A percentile compares a stretch with the other conserved stretches of the same genome.
phyloP scores from a whole-genome alignment of 2,797 vertebrate genomes.

The Dermochelys coriacea region DNA sequence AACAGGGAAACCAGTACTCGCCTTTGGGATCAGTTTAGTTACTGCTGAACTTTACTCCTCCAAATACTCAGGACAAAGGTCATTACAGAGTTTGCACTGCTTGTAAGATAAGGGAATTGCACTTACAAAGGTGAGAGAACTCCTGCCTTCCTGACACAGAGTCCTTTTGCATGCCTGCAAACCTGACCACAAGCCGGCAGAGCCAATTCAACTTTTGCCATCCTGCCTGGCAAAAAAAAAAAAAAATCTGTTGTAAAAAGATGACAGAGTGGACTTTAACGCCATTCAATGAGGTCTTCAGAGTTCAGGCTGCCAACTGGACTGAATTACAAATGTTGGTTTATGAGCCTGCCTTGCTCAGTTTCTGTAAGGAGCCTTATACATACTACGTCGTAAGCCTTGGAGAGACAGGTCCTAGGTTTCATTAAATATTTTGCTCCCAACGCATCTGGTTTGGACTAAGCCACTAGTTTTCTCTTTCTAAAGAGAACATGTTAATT shows the following conservation, averaged over 20 bases:
- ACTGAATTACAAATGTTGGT: background rate
- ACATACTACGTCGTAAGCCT: background rate
- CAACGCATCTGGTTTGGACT: background rate
- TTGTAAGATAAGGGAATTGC: background rate
- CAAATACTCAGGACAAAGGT: slow-evolving; percentile 70
- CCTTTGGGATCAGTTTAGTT: slow-evolving; percentile 11
- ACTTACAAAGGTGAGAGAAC: background rate
- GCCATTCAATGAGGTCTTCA: background rate
- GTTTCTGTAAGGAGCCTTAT: background rate
- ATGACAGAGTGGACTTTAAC: accelerated
- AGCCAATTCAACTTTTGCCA: background rate
- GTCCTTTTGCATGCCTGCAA: background rate
- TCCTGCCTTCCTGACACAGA: accelerated
- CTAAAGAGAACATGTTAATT: accelerated
- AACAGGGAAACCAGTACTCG: background rate
- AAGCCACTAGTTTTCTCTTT: background rate
- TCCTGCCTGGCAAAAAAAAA: background rate
- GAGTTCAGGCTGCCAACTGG: background rate
- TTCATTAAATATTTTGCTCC: background rate
- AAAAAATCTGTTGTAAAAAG: background rate
- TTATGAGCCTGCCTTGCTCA: background rate
- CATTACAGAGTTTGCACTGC: accelerated
- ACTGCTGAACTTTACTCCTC: slow-evolving; percentile 73
- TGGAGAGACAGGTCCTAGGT: accelerated
- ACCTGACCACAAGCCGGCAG: background rate